Evolutionary conservation across 2,888 invertebrate species (phyloP), one percentile per base, ranked within the genome.

Genomic region (Synergus laeviventris): DNA sequence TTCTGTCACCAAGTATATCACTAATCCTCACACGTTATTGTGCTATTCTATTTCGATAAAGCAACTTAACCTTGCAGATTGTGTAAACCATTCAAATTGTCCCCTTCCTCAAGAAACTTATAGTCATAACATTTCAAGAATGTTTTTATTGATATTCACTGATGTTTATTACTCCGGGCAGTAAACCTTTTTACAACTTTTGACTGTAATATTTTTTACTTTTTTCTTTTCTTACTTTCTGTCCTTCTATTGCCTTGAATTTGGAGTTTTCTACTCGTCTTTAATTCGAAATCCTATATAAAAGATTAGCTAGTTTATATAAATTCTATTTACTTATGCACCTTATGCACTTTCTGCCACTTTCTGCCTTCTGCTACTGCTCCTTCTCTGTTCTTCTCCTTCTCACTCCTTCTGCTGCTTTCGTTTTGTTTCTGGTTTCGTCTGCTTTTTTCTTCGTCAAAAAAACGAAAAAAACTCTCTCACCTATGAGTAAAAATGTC

Each of bases 1-100:
- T 77, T 82, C 54, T n/a, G 42, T 21, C n/a, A 39, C n/a, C 21
- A n/a, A 39, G 70, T n/a, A 7, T 49, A 8, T 49, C 45, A 45
- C 31, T 5, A 31, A 31, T 31, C 31, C 5, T 31, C 0, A 31
- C 31, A 7, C 16, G 16, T n/a, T 49, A 49, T 8, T 49, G 49
- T 49, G n/a, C 49, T 49, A 49, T 49, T n/a, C 14, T 49, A n/a
- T 49, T n/a, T n/a, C n/a, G 49, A n/a, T n/a, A 49, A 2, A n/a
- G 49, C 9, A 49, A 49, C 49, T 49, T 49, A 49, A 49, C 16
- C 49, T 49, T 49, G 8, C 2, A 49, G n/a, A 8, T n/a, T 49
- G 49, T 49, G 49, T 49, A 49, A 49, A 49, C n/a, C n/a, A n/a
- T 45, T 45, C 16, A 39, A 2, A 36, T 2, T 39, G 39, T 39